Evolutionary conservation across 2,113 vertebrate genomes (phyloP), one percentile per base, ranked within the genome.

Genomic region (Bostrychus sinensis): DNA sequence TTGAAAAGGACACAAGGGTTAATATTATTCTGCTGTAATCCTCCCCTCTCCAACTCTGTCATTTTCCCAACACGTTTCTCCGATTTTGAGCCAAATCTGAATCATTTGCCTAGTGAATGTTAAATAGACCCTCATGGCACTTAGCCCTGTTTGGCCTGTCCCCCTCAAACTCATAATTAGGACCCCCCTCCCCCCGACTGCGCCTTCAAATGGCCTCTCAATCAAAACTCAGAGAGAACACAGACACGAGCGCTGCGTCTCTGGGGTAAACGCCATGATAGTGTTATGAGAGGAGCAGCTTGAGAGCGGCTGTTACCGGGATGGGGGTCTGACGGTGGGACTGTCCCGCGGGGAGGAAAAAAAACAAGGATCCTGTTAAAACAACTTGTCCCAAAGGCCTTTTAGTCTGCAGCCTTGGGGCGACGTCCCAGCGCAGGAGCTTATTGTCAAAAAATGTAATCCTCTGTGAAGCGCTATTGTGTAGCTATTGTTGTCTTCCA

Each of bases 221-320:
- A 91, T 92, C 85, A 78, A 90, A 46, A 71, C 82, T 68, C 85
- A 90, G 86, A 80, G 83, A 42, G 70, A 84, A 20, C 64, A 89
- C 77, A 89, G n/a, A n/a, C n/a, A n/a, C n/a, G n/a, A n/a, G n/a
- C 82, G 81, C 74, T 76, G 89, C 70, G 38, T 89, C 92, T 92
- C 84, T 86, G 91, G 92, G 93, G 91, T 89, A 91, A 93, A 89
- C 71, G 11, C 13, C 43, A 56, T 38, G 91, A 95, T 93, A 93
- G 92, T 88, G 88, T 94, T 94, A 93, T 93, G 94, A 89, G 92
- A 92, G 56, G 91, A 95, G 93, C 95, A 94, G 94, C 94, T 96
- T 94, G 94, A 92, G 93, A 94, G 93, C 94, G 93, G 89, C 89
- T 91, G 91, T 91, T 36, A 93, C 85, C 95, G 93, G 94, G 94